Evolutionary conservation across 2,113 vertebrate genomes (phyloP).

Genomic region (Ammodytes marinus): DNA sequence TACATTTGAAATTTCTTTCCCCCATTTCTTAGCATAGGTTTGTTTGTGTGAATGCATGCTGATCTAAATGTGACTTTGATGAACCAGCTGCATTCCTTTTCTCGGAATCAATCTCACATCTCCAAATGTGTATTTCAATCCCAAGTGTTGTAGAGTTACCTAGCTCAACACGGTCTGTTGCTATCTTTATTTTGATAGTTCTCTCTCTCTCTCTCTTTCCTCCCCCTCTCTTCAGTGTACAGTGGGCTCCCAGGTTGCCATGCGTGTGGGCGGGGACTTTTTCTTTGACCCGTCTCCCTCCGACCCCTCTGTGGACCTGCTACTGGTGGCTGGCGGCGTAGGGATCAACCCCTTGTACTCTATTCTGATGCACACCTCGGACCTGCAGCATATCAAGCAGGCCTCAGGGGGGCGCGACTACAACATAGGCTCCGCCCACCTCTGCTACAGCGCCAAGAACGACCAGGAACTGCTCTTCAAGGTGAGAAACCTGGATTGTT

Average conservation of each 20-base stretch:
- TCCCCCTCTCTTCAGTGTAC: constrained; percentile 83
- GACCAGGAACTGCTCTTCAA: constrained; percentile 92
- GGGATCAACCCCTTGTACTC: constrained; percentile 97
- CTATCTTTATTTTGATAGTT: neutral
- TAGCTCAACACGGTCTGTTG: neutral
- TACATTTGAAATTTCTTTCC: constrained; percentile 1
- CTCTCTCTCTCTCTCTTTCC: neutral
- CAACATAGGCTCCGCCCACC: constrained; percentile 84
- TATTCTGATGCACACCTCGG: constrained; percentile 90
- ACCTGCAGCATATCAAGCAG: constrained; percentile 83
- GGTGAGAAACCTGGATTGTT: constrained; percentile 74
- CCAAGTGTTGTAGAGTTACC: neutral
- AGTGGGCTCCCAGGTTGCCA: constrained; percentile 88
- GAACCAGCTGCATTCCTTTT: neutral
- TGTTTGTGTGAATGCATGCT: constrained; percentile 12
- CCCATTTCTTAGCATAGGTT: neutral
- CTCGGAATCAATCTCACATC: neutral
- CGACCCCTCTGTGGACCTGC: constrained; percentile 87
- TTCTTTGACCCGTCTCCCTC: constrained; percentile 92
- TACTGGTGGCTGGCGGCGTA: constrained; percentile 94
- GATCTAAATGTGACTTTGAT: constrained; percentile 26
- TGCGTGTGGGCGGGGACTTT: constrained; percentile 95
- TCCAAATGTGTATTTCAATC: neutral
- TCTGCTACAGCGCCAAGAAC: constrained; percentile 93
- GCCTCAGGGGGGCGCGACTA: constrained; percentile 69